A percentile compares a stretch with the other conserved stretches of the same genome.
Evolutionary conservation across 2,888 invertebrate species (phyloP).

Genomic region (Choristoneura rosaceana): DNA sequence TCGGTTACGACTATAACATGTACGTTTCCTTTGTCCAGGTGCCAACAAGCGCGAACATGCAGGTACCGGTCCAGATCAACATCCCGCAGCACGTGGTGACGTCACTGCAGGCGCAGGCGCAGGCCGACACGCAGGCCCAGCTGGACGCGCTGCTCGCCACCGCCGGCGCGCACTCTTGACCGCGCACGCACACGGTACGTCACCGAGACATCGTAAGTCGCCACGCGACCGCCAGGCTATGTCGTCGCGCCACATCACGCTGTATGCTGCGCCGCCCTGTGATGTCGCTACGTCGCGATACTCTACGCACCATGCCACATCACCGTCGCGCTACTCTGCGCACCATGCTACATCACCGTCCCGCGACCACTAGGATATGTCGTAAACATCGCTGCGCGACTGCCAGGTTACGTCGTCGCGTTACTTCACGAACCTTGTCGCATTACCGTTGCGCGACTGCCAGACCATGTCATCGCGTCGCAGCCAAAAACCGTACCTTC

Average conservation of each 20-base stretch:
- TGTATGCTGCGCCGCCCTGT: too few species aligned
- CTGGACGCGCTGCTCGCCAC: constrained; percentile 59
- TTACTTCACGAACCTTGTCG: too few species aligned
- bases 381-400: neutral
- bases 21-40: constrained; percentile 68
- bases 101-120: constrained; percentile 61
- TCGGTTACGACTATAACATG: neutral
- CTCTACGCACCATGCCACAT: too few species aligned
- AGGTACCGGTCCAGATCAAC: constrained; percentile 88
- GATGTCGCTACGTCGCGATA: too few species aligned
- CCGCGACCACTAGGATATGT: too few species aligned
- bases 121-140: constrained; percentile 48
- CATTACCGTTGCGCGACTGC: too few species aligned
- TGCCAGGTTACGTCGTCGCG: neutral
- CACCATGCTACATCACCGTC: too few species aligned
- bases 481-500: too few species aligned
- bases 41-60: constrained; percentile 85
- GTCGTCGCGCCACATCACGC: too few species aligned
- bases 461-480: neutral
- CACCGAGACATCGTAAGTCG: too few species aligned
- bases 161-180: constrained; percentile 3
- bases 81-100: constrained; percentile 85
- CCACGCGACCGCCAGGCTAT: too few species aligned
- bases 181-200: neutral
- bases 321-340: too few species aligned